phyloP scores from a whole-genome alignment of 2,888 invertebrate species.

The Melangyna quadrimaculata region DNA sequence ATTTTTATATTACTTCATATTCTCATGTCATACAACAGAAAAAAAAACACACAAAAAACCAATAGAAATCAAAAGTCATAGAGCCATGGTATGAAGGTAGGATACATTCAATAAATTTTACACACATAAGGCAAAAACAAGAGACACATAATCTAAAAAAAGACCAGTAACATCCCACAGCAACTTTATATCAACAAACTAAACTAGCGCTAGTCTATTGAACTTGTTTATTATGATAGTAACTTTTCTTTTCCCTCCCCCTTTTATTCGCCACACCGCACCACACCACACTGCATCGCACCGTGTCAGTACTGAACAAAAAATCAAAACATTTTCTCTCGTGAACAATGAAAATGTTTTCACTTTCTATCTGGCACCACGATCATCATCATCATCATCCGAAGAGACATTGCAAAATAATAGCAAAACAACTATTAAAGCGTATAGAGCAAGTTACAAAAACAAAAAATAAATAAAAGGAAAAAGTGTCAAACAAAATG shows the following conservation, averaged over 20 bases:
- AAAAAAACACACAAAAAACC: conserved; percentile 33
- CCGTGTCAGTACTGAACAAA: not conserved
- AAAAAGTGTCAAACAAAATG: conserved; percentile 50
- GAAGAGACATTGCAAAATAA: conserved; percentile 48
- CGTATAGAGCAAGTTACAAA: no score
- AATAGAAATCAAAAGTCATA: conserved; percentile 57
- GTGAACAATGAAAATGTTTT: conserved; percentile 68
- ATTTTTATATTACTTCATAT: conserved; percentile 64
- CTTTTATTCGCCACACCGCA: conserved; percentile 8
- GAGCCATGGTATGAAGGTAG: not conserved
- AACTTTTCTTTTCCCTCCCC: conserved; percentile 50
- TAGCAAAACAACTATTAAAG: not conserved
- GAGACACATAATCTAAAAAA: conserved; percentile 7
- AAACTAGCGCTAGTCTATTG: conserved; percentile 55
- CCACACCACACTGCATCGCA: no score
- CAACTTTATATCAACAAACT: conserved; percentile 38
- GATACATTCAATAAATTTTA: conserved; percentile 17
- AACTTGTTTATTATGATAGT: conserved; percentile 56
- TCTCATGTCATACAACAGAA: conserved; percentile 49
- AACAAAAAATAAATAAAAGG: conserved; percentile 4
- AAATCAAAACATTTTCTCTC: conserved; percentile 56
- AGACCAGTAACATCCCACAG: conserved; percentile 20
- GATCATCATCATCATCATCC: conserved; percentile 28
- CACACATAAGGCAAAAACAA: conserved; percentile 17
- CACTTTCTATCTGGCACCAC: conserved; percentile 70